A percentile compares a stretch with the other conserved stretches of the same genome.
phyloP scores from a whole-genome alignment of 2,797 vertebrate species.

The Sebastes alutus region DNA sequence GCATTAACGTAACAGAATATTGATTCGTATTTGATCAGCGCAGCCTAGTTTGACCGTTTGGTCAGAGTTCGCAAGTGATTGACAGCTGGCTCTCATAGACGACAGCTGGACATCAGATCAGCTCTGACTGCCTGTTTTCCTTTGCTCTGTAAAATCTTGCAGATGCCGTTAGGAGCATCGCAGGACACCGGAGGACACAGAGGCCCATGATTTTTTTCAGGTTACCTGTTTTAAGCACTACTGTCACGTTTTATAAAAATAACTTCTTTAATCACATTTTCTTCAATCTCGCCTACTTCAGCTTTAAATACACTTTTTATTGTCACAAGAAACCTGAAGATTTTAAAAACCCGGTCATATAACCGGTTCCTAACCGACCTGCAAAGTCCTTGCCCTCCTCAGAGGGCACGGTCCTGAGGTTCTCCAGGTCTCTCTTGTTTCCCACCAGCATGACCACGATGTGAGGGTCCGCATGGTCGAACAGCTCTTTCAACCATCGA shows the following conservation, averaged over 20 bases:
- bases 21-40: accelerated
- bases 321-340: neutral
- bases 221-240: no score
- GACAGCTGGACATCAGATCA: no score
- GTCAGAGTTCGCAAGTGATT: accelerated
- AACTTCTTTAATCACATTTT: accelerated
- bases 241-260: no score
- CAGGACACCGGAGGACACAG: no score
- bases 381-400: constrained; percentile 81
- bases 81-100: no score
- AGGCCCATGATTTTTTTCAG: no score
- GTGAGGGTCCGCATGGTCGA: constrained; percentile 82
- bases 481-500: constrained; percentile 85
- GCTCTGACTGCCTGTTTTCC: no score
- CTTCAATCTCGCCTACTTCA: no score
- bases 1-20: no score
- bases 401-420: constrained; percentile 73
- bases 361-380: constrained; percentile 51
- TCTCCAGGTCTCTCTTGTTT: constrained; percentile 80
- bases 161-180: no score
- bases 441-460: constrained; percentile 86
- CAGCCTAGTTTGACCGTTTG: no score
- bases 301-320: neutral
- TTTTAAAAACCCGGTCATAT: neutral
- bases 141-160: no score